Evolutionary conservation across 2,113 vertebrate species (phyloP), one percentile per base, ranked within the genome.

Genomic region (Heterocephalus glaber): DNA sequence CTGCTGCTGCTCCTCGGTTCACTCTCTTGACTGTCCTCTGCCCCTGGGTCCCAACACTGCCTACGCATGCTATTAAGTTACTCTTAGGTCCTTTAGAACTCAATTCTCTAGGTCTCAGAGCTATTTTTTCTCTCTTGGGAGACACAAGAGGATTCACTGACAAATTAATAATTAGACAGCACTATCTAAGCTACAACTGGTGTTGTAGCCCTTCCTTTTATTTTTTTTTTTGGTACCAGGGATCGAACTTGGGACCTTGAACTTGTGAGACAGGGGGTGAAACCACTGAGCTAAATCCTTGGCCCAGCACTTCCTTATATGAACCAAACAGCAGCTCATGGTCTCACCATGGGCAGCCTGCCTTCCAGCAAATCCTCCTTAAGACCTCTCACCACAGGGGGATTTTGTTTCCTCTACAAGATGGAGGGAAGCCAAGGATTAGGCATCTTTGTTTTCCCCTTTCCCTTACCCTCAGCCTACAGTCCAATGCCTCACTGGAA

Each of bases 11-110:
- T 76, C 26, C 38, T 86, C 13, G n/a, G 2, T 86, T 60, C 90
- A 70, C 17, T 87, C 11, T 82, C 33, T 86, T 80, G 16, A 56
- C 58, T 61, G 5, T 52, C 74, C 56, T 24, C 7, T 66, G 35
- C 60, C 61, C 54, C 38, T 83, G 33, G 11, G 33, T 80, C 84
- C 52, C 66, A 60, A 60, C 10, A 68, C 8, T 33, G 54, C 56
- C n/a, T 38, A 5, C n/a, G 63, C 17, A 20, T 33, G 14, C 61
- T 38, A 20, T 76, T 41, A 58, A 91, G 26, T 93, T 95, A 68
- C 82, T 92, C 41, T 86, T 89, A 72, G 47, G 63, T 84, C n/a
- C 56, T 94, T 96, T 68, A 74, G 49, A 93, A 66, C 4, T 30
- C 33, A 91, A 94, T 65, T 83, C 41, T 41, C 41, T 68, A 33